Base-by-base conservation (phyloP, 2,888 invertebrate species). In the Graphium colonna region DNA sequence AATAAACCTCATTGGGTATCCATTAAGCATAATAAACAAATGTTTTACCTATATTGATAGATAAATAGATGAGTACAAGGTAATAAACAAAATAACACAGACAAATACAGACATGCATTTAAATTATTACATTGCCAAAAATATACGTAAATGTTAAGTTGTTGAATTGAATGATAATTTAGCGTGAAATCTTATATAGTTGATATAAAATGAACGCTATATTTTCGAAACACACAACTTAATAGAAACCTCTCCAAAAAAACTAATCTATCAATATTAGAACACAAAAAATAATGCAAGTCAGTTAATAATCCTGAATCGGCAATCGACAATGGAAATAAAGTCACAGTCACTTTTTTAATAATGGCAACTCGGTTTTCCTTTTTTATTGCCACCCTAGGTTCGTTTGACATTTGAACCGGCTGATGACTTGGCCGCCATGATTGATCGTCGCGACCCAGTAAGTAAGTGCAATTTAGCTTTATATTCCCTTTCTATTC, bases 281-380 rank as follows among this genome's bases (percentile, higher is more conserved):
- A 83, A 86, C 80, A 89, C 86, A 89, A 89, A 89, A 78, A 89
- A 87, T 86, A 82, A 85, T 87, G 89, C 89, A 89, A 89, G 89
- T 89, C 89, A 89, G 84, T 85, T 88, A 87, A 88, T 89, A 89
- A 89, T 86, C 83, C 87, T 76, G 84, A 87, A 88, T 87, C 83
- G 84, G 82, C 85, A 87, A 80, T 88, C 82, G 36, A 89, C 89
- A 89, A 89, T 89, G 75, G 88, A 85, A 89, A 89, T 89, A 89
- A 86, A 88, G 87, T 88, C 82, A 82, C 82, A 86, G 89, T 89
- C 88, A 88, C 82, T 89, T 89, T 89, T 89, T 89, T 89, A 89
- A 89, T 88, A 88, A 87, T 85, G 76, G 87, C 86, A 82, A 79
- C 81, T 79, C 71, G 74, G 78, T 79, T 82, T 82, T 81, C 72